Percentiles rank a stretch among this genome's conserved stretches.
Conservation (phyloP, 2,113 vertebrate genomes). For the Callionymus lyra region DNA sequence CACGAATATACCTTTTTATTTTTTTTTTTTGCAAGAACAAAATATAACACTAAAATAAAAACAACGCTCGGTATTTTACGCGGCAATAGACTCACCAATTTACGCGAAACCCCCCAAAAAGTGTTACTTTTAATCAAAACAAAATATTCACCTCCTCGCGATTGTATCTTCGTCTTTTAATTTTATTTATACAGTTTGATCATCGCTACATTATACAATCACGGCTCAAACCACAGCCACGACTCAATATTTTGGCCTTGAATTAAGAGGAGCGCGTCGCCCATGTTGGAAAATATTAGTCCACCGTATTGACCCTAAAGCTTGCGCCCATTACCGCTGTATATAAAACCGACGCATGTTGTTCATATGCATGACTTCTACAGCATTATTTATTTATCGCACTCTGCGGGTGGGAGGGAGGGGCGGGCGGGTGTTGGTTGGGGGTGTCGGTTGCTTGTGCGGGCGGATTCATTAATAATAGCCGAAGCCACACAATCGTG, state of each 20-base stretch:
- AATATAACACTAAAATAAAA: not conserved
- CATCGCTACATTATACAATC: too few relatives aligned
- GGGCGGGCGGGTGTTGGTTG: slow-evolving; percentile 1
- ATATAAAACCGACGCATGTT: slow-evolving; percentile 46
- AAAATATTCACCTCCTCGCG: too few relatives aligned
- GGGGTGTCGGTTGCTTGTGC: slow-evolving; percentile 23
- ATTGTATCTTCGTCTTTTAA: too few relatives aligned
- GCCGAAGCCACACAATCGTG: slow-evolving; percentile 26
- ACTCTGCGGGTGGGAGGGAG: slow-evolving; percentile 38
- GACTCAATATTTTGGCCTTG: too few relatives aligned
- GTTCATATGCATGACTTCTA: slow-evolving; percentile 65
- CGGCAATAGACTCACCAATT: too few relatives aligned
- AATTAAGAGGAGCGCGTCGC: not conserved
- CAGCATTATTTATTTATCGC: slow-evolving; percentile 67
- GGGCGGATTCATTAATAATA: slow-evolving; percentile 64
- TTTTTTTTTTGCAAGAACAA: not conserved
- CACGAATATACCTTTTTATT: not conserved
- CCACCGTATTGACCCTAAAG: slow-evolving; percentile 40
- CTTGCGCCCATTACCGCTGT: slow-evolving; percentile 43
- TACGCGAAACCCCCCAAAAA: too few relatives aligned
- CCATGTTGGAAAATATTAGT: slow-evolving; percentile 33
- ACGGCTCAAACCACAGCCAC: too few relatives aligned
- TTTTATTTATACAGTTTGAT: too few relatives aligned
- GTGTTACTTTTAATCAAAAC: too few relatives aligned
- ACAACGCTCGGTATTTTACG: too few relatives aligned